Evolutionary conservation across 64 coral and sea anemone genomes (phyloP), one percentile per base, ranked within the genome.

Genomic region (Acropora yongei): DNA sequence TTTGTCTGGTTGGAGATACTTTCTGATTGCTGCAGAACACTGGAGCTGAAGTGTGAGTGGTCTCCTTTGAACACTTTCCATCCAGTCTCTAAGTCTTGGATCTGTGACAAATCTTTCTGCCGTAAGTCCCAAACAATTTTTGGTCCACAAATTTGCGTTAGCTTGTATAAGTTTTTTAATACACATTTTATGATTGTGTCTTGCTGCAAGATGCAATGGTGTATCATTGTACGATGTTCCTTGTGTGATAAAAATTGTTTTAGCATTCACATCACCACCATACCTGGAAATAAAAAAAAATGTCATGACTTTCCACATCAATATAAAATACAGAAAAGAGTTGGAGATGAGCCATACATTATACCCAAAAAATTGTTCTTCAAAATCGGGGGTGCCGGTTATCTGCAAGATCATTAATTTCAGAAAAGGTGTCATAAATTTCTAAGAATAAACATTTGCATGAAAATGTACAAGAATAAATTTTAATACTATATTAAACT

Each of bases 221-320:
- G 95, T 97, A 49, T 97, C 95, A 91, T 97, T 85, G 51, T 97
- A 97, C 8, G 95, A 97, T 16, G 95, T 97, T 58, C 95, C 95
- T 83, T 97, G 92, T 8, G 95, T 82, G 16, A 97, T 45, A 20
- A 67, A 94, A 42, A 97, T 87, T 39, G 95, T 97, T 73, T 88
- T 97, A 18, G 92, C 92, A 97, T 97, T 57, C 77, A 90, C 88
- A 89, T 97, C 89, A 76, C 76, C 95, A 79, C 95, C 95, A 91
- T 94, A 97, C 82, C 95, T 97, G 43, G 6, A 9, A 44, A 9
- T 4, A 14, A 66, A 66, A 9, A 66, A 30, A 30, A 30, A 30
- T 30, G 30, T 30, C 30, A 30, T 30, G 30, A 30, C 30, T 30
- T 30, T 30, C 30, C 30, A 30, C 30, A 30, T 30, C 30, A 30